phyloP scores from a whole-genome alignment of 2,113 vertebrate genomes.

The rat (Rattus norvegicus) region GRCr8 NC_086019.1:241693001-241693500 shows the following conservation, averaged over 20 bases:
- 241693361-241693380: background rate
- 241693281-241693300: background rate
- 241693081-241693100: background rate
- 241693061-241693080: background rate
- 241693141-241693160: background rate
- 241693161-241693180: background rate
- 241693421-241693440: background rate
- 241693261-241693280: background rate
- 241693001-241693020: background rate
- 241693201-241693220: background rate
- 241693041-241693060: background rate
- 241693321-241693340: background rate
- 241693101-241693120: background rate
- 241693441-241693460: too few relatives aligned
- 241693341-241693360: background rate
- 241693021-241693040: background rate
- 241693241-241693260: too few relatives aligned
- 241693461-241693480: too few relatives aligned
- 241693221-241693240: background rate
- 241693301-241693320: background rate
- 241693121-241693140: background rate
- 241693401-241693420: background rate
- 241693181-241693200: too few relatives aligned
- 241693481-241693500: too few relatives aligned
- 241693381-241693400: background rate